phyloP scores from a whole-genome alignment of 2,113 vertebrate genomes.

The Willisornis vidua region DNA sequence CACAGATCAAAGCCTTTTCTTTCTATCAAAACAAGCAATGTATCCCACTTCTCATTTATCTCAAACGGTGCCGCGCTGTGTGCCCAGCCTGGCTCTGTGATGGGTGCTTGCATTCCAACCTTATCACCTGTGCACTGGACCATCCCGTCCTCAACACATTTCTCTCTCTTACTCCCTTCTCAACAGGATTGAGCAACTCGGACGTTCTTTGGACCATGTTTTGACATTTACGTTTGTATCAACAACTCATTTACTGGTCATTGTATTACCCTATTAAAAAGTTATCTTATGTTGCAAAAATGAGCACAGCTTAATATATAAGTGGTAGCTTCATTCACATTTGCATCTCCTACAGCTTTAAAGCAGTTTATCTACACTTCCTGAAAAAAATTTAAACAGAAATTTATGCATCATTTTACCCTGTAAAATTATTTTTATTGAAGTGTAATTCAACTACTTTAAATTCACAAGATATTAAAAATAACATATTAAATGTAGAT shows the following conservation, averaged over 20 bases:
- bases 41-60: background rate
- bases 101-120: background rate
- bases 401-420: background rate
- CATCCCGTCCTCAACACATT: background rate
- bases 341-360: background rate
- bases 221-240: background rate
- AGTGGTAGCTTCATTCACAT: background rate
- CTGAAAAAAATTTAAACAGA: background rate
- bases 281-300: background rate
- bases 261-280: background rate
- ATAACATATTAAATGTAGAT: background rate
- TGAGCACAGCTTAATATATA: background rate
- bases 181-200: background rate
- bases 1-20: background rate
- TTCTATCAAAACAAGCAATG: background rate
- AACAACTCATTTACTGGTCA: background rate
- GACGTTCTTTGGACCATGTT: background rate
- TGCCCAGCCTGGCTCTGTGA: background rate
- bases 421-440: background rate
- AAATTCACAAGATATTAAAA: background rate
- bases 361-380: background rate
- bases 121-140: background rate
- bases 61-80: rapidly evolving
- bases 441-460: background rate
- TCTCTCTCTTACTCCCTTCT: background rate